Percentiles rank a stretch among this genome's conserved stretches.
These are phyloP conservation scores for Smutsia gigantea DNA, from an alignment of 2,797 vertebrate species.

Conservation along the genomic window DNA sequence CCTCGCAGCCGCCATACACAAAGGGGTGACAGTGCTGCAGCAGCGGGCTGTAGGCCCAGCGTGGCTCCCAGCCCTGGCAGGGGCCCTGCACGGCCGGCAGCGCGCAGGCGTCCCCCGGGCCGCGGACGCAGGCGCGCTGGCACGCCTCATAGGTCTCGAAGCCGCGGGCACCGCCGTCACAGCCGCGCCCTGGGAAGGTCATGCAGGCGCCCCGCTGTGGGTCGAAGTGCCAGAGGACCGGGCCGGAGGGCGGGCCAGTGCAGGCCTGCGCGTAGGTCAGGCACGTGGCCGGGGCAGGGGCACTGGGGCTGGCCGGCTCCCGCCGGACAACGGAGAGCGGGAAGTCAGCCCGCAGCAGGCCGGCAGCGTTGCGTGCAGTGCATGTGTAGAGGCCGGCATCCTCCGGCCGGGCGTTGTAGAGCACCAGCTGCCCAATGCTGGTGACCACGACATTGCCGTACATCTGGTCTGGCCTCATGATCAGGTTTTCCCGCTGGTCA, in stretches of 20 bases:
- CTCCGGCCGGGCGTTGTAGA: constrained; percentile 94
- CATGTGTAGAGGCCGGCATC: constrained; percentile 97
- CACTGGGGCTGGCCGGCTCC: constrained; percentile 83
- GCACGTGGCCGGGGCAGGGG: constrained; percentile 90
- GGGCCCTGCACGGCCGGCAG: constrained; percentile 96
- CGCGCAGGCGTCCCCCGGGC: constrained; percentile 89
- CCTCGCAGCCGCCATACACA: constrained; percentile 94
- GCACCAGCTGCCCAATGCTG: constrained; percentile 97
- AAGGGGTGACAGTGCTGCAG: constrained; percentile 95
- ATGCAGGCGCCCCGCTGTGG: constrained; percentile 90
- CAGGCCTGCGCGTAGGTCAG: constrained; percentile 89
- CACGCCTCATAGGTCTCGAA: constrained; percentile 97
- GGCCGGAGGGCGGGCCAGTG: constrained; percentile 77
- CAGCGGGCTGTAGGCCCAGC: constrained; percentile 95
- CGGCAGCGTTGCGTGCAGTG: constrained; percentile 92
- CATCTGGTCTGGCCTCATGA: constrained; percentile 98
- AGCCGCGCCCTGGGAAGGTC: constrained; percentile 90
- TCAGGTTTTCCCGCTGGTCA: constrained; percentile 90
- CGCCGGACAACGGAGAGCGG: constrained; percentile 93
- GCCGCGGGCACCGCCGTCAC: constrained; percentile 89
- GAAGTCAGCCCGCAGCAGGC: constrained; percentile 94
- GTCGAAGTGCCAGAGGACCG: constrained; percentile 94
- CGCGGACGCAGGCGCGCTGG: constrained; percentile 90
- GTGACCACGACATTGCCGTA: constrained; percentile 98
- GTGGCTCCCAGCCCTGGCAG: constrained; percentile 94